Conservation (phyloP, 92 coral and sea anemone species). For the Epizoanthus ramosus region DNA sequence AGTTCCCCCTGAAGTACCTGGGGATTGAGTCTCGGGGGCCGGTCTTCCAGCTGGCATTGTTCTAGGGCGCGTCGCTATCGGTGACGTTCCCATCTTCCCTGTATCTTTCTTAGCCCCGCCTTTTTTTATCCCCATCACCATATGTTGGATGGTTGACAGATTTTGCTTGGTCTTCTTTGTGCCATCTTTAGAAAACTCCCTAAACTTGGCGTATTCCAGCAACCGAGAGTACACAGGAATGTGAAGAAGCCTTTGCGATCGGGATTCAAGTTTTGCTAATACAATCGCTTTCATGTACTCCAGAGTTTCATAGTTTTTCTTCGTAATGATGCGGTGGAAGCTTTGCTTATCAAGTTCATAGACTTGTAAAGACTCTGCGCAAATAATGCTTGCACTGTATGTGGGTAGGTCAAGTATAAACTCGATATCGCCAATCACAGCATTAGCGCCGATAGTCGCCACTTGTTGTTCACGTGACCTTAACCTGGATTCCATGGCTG, state of each 20-base stretch:
- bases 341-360: constrained; percentile 81
- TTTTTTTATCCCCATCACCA: neutral
- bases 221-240: constrained; percentile 67
- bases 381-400: constrained; percentile 79
- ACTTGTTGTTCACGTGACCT: constrained; percentile 70
- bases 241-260: constrained; percentile 53
- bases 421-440: constrained; percentile 91
- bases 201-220: constrained; percentile 44
- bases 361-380: constrained; percentile 76
- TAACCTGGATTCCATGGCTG: constrained; percentile 81
- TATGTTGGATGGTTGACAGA: constrained; percentile 8
- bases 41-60: neutral
- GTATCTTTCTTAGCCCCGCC: neutral
- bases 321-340: constrained; percentile 71
- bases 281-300: constrained; percentile 58
- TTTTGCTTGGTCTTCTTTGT: neutral
- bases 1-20: neutral
- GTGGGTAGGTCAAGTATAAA: constrained; percentile 74
- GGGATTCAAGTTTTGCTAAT: constrained; percentile 51
- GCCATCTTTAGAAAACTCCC: constrained; percentile 8
- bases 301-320: constrained; percentile 69
- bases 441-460: constrained; percentile 88
- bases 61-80: neutral
- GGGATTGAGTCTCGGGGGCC: neutral
- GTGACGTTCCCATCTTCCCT: neutral